phyloP scores from a whole-genome alignment of 64 coral and sea anemone genomes.

The Orbicella faveolata region DNA sequence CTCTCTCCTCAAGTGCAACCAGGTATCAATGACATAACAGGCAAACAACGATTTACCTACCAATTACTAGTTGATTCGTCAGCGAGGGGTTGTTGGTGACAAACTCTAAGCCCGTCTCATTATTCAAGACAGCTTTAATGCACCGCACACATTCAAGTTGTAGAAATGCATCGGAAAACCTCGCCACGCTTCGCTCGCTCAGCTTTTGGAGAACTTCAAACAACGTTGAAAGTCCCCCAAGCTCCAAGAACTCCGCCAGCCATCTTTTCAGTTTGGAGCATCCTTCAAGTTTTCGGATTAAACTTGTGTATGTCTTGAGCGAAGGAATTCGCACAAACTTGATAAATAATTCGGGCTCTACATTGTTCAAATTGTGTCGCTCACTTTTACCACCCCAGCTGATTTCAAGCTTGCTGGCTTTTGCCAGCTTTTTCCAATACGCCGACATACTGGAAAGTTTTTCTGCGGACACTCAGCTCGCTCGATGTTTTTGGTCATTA shows the following conservation, averaged over 20 bases:
- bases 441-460: no score
- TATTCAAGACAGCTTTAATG: constrained; percentile 85
- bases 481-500: no score
- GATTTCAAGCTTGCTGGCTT: not conserved
- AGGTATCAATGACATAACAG: no score
- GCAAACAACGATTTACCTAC: constrained; percentile 20
- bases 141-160: constrained; percentile 86
- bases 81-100: constrained; percentile 61
- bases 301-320: constrained; percentile 72
- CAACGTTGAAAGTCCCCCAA: constrained; percentile 52
- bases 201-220: constrained; percentile 82
- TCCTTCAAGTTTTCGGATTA: constrained; percentile 60
- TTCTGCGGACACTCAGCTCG: no score
- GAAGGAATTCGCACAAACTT: constrained; percentile 81
- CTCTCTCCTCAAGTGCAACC: no score
- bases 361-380: constrained; percentile 50
- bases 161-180: constrained; percentile 82
- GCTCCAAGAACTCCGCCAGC: constrained; percentile 69
- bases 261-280: constrained; percentile 37
- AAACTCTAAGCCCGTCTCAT: constrained; percentile 71
- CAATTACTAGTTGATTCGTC: constrained; percentile 67
- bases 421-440: no score
- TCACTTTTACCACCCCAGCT: not conserved
- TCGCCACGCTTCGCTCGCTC: constrained; percentile 53
- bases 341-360: constrained; percentile 77